Evolutionary conservation across 2,113 vertebrate species (phyloP).

Genomic region (Triplophysa tibetana): DNA sequence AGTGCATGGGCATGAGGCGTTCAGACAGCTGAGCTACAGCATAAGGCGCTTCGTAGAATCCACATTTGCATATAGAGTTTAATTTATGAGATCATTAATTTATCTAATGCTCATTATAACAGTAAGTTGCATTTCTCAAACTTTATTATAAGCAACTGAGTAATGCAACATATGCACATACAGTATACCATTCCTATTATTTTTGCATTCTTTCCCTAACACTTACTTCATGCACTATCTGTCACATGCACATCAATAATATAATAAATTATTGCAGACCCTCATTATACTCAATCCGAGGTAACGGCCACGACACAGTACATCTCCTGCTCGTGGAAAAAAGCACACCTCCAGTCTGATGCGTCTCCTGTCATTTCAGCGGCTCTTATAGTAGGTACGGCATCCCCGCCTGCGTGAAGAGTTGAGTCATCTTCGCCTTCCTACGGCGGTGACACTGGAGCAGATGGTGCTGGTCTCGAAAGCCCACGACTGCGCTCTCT

Average conservation of each 20-base stretch:
- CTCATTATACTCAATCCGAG: conserved; percentile 14
- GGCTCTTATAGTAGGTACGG: conserved; percentile 36
- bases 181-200: not conserved
- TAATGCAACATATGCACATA: conserved; percentile 12
- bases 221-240: not conserved
- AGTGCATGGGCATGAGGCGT: not conserved
- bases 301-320: not conserved
- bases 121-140: not conserved
- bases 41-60: not conserved
- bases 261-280: not conserved
- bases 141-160: not conserved
- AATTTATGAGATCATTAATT: not conserved
- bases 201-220: not conserved
- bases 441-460: conserved; percentile 41
- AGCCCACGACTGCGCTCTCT: conserved; percentile 42
- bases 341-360: conserved; percentile 8
- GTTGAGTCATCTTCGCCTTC: conserved; percentile 46
- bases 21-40: not conserved
- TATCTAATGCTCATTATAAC: conserved; percentile 3
- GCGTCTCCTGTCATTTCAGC: conserved; percentile 16
- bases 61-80: not conserved
- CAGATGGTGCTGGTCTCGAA: conserved; percentile 59
- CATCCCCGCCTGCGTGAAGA: conserved; percentile 1
- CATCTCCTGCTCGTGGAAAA: not conserved
- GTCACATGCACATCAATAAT: conserved; percentile 6